Base-by-base conservation (phyloP, 2,113 vertebrate genomes). In the Pterocles burchelli region DNA sequence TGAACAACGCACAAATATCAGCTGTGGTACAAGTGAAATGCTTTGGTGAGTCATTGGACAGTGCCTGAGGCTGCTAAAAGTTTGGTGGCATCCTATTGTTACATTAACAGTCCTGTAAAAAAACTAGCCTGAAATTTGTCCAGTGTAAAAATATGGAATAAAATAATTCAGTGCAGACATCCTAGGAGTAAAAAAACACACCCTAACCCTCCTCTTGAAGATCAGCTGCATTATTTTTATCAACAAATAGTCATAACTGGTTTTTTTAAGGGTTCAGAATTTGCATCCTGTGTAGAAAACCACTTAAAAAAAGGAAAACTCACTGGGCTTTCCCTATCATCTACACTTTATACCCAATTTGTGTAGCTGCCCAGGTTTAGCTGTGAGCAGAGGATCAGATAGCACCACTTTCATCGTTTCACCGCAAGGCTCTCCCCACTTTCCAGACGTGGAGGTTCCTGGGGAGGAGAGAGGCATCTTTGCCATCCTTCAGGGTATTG, bases 1-100 rank as follows among this genome's bases (percentile, higher is more conserved):
- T 75, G 68, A 87, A 89, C 8, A 17, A 91, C 93, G 94, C 68
- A 83, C 38, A 93, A 54, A 74, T 85, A 95, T 80, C 78, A 92
- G 77, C 73, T 88, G 78, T 72, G 92, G 81, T 93, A 72, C 51
- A 90, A 92, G 91, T 82, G 65, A 95, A 95, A 79, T 58, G 61
- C 49, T 90, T 90, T 85, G 48, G 73, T 92, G 90, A 92, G 61
- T 95, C 81, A 62, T 0, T 73, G 78, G 58, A 51, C 62, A 51
- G 25, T 84, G 91, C 72, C 84, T 51, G 90, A 86, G 91, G 87
- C 62, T 88, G 77, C 58, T 74, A 61, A 51, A 54, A 65, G 54
- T 65, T 89, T 1, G 0, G 49, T 55, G 5, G 1, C 62, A 82
- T 95, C 86, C 86, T 88, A 88, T 85, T 87, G 85, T 90, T 79